These are phyloP conservation scores for Ophioninae sp. DNA, from an alignment of 2,888 invertebrate species.

Conservation along the genomic window DNA sequence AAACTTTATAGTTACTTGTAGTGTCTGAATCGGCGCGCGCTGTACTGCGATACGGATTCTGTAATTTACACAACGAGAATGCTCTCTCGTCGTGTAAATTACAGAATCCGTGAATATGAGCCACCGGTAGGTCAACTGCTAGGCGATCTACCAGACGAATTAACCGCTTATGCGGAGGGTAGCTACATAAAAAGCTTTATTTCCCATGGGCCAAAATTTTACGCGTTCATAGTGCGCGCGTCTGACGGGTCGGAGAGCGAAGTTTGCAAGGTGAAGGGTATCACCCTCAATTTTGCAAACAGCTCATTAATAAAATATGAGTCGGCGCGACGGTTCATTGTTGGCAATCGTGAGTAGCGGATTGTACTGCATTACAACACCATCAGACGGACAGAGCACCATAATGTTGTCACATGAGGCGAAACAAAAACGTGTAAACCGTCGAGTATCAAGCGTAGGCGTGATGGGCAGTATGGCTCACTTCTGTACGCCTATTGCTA, in stretches of 20 bases:
- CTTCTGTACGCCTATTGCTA: slow-evolving; percentile 20
- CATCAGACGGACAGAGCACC: slow-evolving; percentile 25
- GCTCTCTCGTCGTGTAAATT: too few species aligned
- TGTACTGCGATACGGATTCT: too few species aligned
- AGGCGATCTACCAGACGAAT: slow-evolving; percentile 10
- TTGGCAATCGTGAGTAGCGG: slow-evolving; percentile 14
- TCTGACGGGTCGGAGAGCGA: too few species aligned
- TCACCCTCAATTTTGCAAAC: slow-evolving; percentile 66
- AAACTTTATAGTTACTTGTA: too few species aligned
- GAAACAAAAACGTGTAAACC: slow-evolving; percentile 62
- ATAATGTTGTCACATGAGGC: slow-evolving; percentile 71
- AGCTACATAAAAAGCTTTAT: slow-evolving; percentile 73
- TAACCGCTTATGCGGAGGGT: slow-evolving; percentile 55
- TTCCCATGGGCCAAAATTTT: slow-evolving; percentile 75
- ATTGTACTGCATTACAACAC: slow-evolving; percentile 35
- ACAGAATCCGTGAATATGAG: slow-evolving; percentile 13
- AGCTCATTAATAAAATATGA: slow-evolving; percentile 49
- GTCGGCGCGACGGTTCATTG: slow-evolving; percentile 20
- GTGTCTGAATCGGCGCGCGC: too few species aligned
- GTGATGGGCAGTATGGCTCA: neutral
- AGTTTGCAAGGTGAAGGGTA: too few species aligned
- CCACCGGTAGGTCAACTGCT: slow-evolving; percentile 8
- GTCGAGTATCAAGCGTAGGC: slow-evolving; percentile 67
- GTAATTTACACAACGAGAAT: too few species aligned
- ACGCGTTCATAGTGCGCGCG: too few species aligned